A percentile compares a stretch with the other conserved stretches of the same genome.
These are phyloP conservation scores for Drosophila koepferae DNA, from an alignment of 2,888 invertebrate genomes.

Conservation along the genomic window DNA sequence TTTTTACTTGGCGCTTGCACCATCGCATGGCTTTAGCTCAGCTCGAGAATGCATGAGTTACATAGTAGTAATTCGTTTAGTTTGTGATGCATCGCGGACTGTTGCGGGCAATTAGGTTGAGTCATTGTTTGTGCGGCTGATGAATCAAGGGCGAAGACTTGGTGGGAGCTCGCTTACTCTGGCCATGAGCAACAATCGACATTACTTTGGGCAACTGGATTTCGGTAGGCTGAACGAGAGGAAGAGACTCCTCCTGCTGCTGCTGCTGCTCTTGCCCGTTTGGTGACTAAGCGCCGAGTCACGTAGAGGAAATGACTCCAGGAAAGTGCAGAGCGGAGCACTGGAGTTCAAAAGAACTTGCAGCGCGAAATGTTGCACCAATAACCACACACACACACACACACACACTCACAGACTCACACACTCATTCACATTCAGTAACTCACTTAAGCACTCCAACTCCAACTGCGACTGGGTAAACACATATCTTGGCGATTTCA, in stretches of 20 bases:
- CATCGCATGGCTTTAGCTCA: constrained; percentile 33
- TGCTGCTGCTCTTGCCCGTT: neutral
- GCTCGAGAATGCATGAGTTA: constrained; percentile 37
- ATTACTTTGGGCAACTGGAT: constrained; percentile 26
- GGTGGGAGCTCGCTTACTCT: neutral
- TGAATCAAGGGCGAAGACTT: constrained; percentile 17
- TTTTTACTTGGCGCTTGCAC: neutral
- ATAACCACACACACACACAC: constrained; percentile 16
- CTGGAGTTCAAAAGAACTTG: constrained; percentile 37
- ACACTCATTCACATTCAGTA: neutral
- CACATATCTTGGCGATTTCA: constrained; percentile 53
- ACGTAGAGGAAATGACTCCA: constrained; percentile 63
- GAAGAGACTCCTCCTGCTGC: neutral
- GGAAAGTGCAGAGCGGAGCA: constrained; percentile 5
- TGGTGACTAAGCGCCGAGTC: constrained; percentile 70
- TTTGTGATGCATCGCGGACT: constrained; percentile 23
- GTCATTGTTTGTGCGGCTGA: constrained; percentile 25
- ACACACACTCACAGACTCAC: constrained; percentile 2
- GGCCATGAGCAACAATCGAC: constrained; percentile 1
- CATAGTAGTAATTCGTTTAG: constrained; percentile 9
- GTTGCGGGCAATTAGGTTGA: constrained; percentile 42
- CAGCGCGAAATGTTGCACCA: constrained; percentile 72
- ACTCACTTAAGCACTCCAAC: constrained; percentile 13
- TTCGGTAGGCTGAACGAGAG: neutral
- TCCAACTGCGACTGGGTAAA: constrained; percentile 35